phyloP scores from a whole-genome alignment of 2,888 invertebrate genomes.

The Eristalis arbustorum region DNA sequence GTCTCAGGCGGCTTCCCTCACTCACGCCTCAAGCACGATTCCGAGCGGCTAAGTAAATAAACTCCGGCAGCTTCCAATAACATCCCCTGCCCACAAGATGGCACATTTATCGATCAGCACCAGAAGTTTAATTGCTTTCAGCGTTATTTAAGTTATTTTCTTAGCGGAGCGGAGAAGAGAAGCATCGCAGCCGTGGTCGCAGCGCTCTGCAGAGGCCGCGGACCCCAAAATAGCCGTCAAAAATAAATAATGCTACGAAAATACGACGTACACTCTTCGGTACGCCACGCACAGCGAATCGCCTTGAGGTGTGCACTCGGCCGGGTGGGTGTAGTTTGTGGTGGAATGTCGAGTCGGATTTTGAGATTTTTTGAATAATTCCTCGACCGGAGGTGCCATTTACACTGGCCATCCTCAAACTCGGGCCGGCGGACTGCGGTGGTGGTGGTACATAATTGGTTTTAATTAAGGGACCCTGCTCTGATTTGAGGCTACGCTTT shows the following conservation, averaged over 20 bases:
- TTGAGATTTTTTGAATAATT: slow-evolving; percentile 48
- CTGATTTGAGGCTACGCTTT: slow-evolving; percentile 5
- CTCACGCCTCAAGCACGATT: slow-evolving; percentile 12
- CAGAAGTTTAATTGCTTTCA: slow-evolving; percentile 60
- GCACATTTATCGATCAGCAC: slow-evolving; percentile 57
- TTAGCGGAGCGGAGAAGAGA: not conserved
- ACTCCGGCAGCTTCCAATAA: slow-evolving; percentile 43
- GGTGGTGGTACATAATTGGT: slow-evolving; percentile 35
- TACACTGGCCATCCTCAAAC: slow-evolving; percentile 37
- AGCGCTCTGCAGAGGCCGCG: not conserved
- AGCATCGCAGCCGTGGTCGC: not conserved
- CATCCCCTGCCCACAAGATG: slow-evolving; percentile 44
- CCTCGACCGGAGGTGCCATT: slow-evolving; percentile 28
- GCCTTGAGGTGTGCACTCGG: not conserved
- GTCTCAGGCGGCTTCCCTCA: slow-evolving; percentile 2
- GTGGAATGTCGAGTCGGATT: slow-evolving; percentile 40
- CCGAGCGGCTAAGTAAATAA: slow-evolving; percentile 50
- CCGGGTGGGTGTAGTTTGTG: not conserved
- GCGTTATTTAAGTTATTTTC: slow-evolving; percentile 44
- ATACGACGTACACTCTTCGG: not conserved
- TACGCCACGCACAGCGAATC: not conserved
- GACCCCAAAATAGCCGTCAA: slow-evolving; percentile 11
- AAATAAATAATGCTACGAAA: slow-evolving; percentile 44
- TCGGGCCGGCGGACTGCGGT: not conserved
- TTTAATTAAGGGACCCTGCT: slow-evolving; percentile 32